These are phyloP conservation scores for Sebastiscus albofasciatus DNA, from an alignment of 2,797 vertebrate genomes.

Conservation along the genomic window DNA sequence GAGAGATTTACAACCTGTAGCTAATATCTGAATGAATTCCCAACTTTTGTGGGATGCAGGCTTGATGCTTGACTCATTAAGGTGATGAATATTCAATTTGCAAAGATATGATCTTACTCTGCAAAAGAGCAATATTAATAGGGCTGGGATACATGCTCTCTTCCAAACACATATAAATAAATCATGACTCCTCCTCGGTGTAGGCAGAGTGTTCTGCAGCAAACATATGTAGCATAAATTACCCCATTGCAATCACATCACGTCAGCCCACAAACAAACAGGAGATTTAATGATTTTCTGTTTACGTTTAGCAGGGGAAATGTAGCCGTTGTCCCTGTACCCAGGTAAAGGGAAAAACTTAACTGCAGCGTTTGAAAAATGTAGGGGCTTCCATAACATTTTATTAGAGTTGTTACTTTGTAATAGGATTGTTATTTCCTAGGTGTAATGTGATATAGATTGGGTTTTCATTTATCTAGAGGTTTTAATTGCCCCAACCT, in stretches of 20 bases:
- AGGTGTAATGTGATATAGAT: conserved; percentile 41
- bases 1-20: conserved; percentile 68
- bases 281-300: conserved; percentile 42
- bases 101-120: conserved; percentile 71
- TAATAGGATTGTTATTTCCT: conserved; percentile 52
- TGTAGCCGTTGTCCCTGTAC: conserved; percentile 21
- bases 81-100: conserved; percentile 74
- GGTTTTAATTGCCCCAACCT: conserved; percentile 34
- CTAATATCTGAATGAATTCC: conserved; percentile 60
- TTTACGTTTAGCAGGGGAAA: conserved; percentile 37
- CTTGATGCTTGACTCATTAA: conserved; percentile 68
- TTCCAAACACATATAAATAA: conserved; percentile 79
- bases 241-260: conserved; percentile 42
- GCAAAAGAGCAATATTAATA: conserved; percentile 80
- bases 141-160: conserved; percentile 68
- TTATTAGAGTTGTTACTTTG: conserved; percentile 44
- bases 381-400: conserved; percentile 23
- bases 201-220: conserved; percentile 52
- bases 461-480: conserved; percentile 35
- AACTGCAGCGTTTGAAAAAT: conserved; percentile 30
- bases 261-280: conserved; percentile 47
- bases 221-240: conserved; percentile 80
- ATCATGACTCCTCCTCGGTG: conserved; percentile 68
- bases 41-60: conserved; percentile 50
- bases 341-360: conserved; percentile 8